Evolutionary conservation across 2,797 vertebrate species (phyloP).

Genomic region (Hoplostethus mediterraneus): DNA sequence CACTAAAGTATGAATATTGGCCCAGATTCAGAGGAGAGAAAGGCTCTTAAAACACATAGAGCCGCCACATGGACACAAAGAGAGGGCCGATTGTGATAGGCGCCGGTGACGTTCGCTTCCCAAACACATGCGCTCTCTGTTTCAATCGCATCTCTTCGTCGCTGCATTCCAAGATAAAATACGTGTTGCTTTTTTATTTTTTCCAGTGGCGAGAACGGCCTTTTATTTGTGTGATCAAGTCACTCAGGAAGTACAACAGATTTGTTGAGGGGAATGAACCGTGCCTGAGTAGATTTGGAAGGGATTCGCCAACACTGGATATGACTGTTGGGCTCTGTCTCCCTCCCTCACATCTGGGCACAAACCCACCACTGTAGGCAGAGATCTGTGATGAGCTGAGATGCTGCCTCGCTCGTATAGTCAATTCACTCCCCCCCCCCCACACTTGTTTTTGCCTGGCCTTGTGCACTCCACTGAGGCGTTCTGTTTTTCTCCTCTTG

Average conservation of each 20-base stretch:
- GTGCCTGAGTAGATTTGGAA: slow-evolving; percentile 53
- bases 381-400: slow-evolving; percentile 59
- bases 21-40: slow-evolving; percentile 60
- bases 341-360: slow-evolving; percentile 79
- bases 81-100: slow-evolving; percentile 64
- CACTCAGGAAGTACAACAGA: slow-evolving; percentile 55
- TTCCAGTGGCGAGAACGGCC: slow-evolving; percentile 16
- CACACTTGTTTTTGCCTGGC: slow-evolving; percentile 39
- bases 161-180: slow-evolving; percentile 45
- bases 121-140: slow-evolving; percentile 49
- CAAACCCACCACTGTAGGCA: slow-evolving; percentile 64
- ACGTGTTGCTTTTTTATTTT: slow-evolving; percentile 23
- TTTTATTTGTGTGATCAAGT: slow-evolving; percentile 25
- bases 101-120: slow-evolving; percentile 37
- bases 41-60: slow-evolving; percentile 60
- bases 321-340: slow-evolving; percentile 60
- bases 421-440: slow-evolving; percentile 5
- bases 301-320: slow-evolving; percentile 55
- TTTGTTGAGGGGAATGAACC: slow-evolving; percentile 60
- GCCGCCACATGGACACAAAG: slow-evolving; percentile 66
- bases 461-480: slow-evolving; percentile 54
- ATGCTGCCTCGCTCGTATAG: slow-evolving; percentile 41
- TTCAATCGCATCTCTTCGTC: slow-evolving; percentile 55
- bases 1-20: slow-evolving; percentile 74
- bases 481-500: slow-evolving; percentile 27